Percentiles rank a stretch among this genome's conserved stretches.
These are phyloP conservation scores for Diplogasteroides magnus DNA, from an alignment of 1,140 invertebrate genomes.

Conservation along the genomic window DNA sequence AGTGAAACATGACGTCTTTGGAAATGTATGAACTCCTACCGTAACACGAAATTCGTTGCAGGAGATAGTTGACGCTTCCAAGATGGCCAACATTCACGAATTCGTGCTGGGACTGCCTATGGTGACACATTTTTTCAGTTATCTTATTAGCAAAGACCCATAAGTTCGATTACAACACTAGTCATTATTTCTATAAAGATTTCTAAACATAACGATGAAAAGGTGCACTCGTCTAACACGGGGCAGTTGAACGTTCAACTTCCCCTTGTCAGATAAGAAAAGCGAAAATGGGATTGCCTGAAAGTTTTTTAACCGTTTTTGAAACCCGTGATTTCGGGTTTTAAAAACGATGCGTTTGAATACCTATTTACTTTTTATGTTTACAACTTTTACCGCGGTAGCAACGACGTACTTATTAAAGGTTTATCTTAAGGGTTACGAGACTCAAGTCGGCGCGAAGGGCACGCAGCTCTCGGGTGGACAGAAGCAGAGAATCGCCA, in stretches of 20 bases:
- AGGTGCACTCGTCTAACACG: too few species aligned
- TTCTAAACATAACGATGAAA: constrained; percentile 47
- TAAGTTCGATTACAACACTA: neutral
- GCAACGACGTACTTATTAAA: constrained; percentile 8
- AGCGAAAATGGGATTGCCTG: too few species aligned
- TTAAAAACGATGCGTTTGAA: neutral
- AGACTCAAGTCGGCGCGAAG: constrained; percentile 40
- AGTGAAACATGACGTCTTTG: too few species aligned
- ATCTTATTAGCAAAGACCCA: neutral
- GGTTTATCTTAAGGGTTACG: constrained; percentile 29
- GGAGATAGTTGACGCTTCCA: constrained; percentile 57
- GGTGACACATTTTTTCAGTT: constrained; percentile 57
- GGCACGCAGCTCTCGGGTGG: constrained; percentile 52
- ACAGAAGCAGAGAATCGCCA: constrained; percentile 40
- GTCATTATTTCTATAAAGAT: neutral
- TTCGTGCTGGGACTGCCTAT: constrained; percentile 52
- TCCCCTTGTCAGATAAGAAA: too few species aligned
- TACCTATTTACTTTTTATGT: neutral
- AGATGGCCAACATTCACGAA: constrained; percentile 54
- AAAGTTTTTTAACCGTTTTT: too few species aligned
- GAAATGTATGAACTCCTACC: too few species aligned
- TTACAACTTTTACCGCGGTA: neutral
- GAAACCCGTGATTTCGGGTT: constrained; percentile 56
- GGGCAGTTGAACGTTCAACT: too few species aligned
- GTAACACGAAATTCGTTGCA: neutral